Base-by-base conservation (phyloP, 2,113 vertebrate genomes). In the Toxotes jaculatrix region DNA sequence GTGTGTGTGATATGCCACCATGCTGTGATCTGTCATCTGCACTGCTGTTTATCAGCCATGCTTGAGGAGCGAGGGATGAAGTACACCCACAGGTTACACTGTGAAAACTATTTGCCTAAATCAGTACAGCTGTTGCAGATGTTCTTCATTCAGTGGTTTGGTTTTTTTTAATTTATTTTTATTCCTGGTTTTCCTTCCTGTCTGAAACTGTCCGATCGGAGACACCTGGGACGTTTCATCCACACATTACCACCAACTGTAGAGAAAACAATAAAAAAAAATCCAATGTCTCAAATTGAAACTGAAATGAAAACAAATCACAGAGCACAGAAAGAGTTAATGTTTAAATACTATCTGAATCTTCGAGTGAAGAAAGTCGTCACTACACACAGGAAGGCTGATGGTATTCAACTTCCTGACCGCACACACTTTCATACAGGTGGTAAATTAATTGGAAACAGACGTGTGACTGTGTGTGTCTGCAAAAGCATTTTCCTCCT, bases 401-500 rank as follows among this genome's bases (percentile, higher is more conserved):
- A 12, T n/a, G 40, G 56, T 11, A 9, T 16, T 47, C 12, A 45
- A 62, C 27, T 10, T 53, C n/a, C 14, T 59, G 79, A 79, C 63
- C 80, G 79, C 81, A 80, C 78, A 66, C 59, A 27, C 80, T 7
- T 12, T 4, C 53, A 51, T 38, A 51, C 87, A 85, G 84, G 78
- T 90, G 81, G 86, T 51, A 38, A 76, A 70, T 77, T 63, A 69
- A 86, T 68, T 80, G 36, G 75, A 86, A 79, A 32, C 87, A 90
- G 80, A 84, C 49, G 34, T 40, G 32, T 59, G 63, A 23, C 53
- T 82, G 62, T 82, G 61, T 83, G 77, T 80, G 68, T 84, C 68
- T 83, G 79, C 47, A 69, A 45, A 89, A 79, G 61, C 59, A 32
- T 47, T 79, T 47, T 34, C 7, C 5, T 60, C 42, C 65, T 78